Evolutionary conservation across 2,888 invertebrate species (phyloP), one percentile per base, ranked within the genome.

Genomic region (Cyclophora albipunctata): DNA sequence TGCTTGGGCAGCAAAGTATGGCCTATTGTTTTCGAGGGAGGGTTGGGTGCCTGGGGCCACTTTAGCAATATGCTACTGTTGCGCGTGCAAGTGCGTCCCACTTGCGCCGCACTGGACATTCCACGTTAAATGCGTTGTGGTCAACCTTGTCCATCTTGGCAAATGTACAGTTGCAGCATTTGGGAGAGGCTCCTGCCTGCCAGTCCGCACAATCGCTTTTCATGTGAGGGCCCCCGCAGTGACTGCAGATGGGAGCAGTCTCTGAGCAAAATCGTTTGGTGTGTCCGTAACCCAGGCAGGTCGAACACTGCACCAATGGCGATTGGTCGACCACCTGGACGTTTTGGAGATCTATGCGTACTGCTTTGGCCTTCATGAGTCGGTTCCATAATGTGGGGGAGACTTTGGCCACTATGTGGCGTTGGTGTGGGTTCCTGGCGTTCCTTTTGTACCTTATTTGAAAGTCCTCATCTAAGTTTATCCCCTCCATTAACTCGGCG

Each of bases 81-180:
- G 50, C 33, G 6, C 61, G 42, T 0, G 61, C 59, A 5, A 59
- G 5, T 1, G 41, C 35, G n/a, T 59, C 60, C 58, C 57, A 60
- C 40, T 33, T 54, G 4, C 7, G 45, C 1, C 54, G 5, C 0
- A 44, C 34, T 0, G 51, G 48, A 45, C 59, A 60, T 0, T 47
- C 44, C 0, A 2, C 2, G 45, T 41, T 48, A 40, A 57, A 63
- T 0, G 57, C 56, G n/a, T 51, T 49, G 44, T 37, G 37, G 37
- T 5, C 4, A 48, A 47, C 6, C 4, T 20, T 5, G 4, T 37
- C 37, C 5, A 5, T 5, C 4, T 5, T 37, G 4, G 4, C 37
- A 37, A 5, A 3, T 3, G 3, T 44, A 37, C 51, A 54, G 34
- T 51, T 50, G 5, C 34, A 3, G 45, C 51, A 54, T 3, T 3